Percentiles rank a stretch among this genome's conserved stretches.
These are phyloP conservation scores for Sarcophaga subvicina DNA, from an alignment of 2,888 invertebrate species.

Conservation along the genomic window DNA sequence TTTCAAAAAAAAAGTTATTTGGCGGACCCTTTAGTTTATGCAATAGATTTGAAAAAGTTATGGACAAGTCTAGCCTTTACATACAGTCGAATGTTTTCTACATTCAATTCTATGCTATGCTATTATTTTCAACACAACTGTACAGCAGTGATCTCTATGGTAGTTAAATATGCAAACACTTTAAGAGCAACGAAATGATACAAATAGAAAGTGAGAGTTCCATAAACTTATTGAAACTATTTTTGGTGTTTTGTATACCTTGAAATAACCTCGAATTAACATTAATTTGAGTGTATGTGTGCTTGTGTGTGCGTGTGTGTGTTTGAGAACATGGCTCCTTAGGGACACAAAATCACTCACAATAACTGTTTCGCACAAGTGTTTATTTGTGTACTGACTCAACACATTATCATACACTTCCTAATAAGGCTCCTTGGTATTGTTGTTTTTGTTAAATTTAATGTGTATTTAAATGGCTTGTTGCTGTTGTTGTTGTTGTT, in stretches of 20 bases:
- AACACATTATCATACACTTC: neutral
- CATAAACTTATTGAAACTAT: neutral
- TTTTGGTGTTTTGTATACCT: slow-evolving; percentile 22
- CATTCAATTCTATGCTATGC: neutral
- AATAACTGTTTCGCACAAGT: neutral
- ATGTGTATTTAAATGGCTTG: slow-evolving; percentile 43
- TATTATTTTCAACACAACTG: neutral
- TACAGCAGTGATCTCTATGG: too few relatives aligned
- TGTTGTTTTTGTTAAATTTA: slow-evolving; percentile 33
- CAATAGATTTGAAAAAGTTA: too few relatives aligned
- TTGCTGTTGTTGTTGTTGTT: neutral
- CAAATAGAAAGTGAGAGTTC: too few relatives aligned
- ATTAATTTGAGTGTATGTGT: neutral
- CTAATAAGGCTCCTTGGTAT: neutral
- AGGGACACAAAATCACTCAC: slow-evolving; percentile 5
- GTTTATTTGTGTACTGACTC: too few relatives aligned
- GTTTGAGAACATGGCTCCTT: neutral
- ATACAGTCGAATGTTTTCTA: too few relatives aligned
- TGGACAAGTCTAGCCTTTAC: too few relatives aligned
- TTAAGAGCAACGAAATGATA: neutral
- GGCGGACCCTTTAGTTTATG: too few relatives aligned
- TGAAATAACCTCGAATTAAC: too few relatives aligned
- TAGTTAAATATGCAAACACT: too few relatives aligned
- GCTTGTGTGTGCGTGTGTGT: neutral
- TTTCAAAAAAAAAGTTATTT: too few relatives aligned